phyloP scores from a whole-genome alignment of 2,113 vertebrate genomes.

The Cairina moschata region DNA sequence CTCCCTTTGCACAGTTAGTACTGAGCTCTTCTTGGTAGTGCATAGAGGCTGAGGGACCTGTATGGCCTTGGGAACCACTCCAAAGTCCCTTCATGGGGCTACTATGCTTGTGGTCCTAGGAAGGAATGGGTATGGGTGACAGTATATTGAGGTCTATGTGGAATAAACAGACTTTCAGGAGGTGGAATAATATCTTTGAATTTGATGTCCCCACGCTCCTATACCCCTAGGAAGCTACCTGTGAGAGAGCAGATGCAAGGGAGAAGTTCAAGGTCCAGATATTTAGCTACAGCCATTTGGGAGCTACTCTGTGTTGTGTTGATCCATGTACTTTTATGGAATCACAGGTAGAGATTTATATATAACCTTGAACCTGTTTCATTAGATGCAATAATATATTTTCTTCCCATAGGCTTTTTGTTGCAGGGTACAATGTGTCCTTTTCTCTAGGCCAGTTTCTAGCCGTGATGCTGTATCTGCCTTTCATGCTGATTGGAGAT shows the following conservation, averaged over 20 bases:
- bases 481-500: background rate
- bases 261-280: background rate
- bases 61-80: background rate
- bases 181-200: background rate
- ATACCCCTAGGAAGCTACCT: background rate
- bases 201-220: background rate
- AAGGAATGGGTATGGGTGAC: background rate
- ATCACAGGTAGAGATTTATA: background rate
- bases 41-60: background rate
- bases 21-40: background rate
- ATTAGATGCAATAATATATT: background rate
- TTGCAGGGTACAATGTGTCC: background rate
- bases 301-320: background rate
- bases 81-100: background rate
- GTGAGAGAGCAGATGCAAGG: background rate
- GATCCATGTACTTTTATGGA: background rate
- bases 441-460: background rate
- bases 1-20: background rate
- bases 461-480: background rate
- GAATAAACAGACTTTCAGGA: background rate
- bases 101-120: background rate
- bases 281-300: background rate
- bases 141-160: background rate
- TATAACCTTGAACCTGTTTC: background rate
- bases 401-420: background rate